These are phyloP conservation scores for Ornithoptera priamus DNA, from an alignment of 2,888 invertebrate species.

Conservation along the genomic window DNA sequence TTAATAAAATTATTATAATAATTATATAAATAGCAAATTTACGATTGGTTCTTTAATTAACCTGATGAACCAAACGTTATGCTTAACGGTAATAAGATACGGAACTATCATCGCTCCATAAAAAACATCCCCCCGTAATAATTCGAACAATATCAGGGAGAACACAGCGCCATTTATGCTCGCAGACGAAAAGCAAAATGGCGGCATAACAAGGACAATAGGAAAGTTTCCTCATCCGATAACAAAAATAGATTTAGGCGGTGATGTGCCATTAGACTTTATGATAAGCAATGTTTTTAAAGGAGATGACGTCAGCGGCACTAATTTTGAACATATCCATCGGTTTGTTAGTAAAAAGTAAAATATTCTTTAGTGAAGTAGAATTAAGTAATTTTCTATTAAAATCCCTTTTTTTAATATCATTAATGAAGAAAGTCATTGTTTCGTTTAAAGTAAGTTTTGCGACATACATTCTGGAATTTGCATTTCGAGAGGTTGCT, in stretches of 20 bases:
- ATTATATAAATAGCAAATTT: too few relatives aligned
- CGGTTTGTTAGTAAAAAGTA: background rate
- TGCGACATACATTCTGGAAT: too few relatives aligned
- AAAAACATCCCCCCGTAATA: constrained; percentile 9
- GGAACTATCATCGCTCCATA: constrained; percentile 1
- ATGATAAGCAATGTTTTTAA: constrained; percentile 5
- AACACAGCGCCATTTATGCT: constrained; percentile 14
- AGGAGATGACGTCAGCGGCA: background rate
- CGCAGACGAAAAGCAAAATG: background rate
- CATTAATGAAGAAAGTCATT: too few relatives aligned
- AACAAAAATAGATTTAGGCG: background rate
- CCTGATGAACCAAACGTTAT: constrained; percentile 1
- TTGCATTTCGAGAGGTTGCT: too few relatives aligned
- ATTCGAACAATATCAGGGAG: constrained; percentile 9
- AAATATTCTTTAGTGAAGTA: background rate
- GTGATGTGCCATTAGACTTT: constrained; percentile 5
- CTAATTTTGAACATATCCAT: background rate
- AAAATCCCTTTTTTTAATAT: too few relatives aligned
- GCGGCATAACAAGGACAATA: constrained; percentile 12
- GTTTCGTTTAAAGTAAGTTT: too few relatives aligned
- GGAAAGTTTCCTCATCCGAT: constrained; percentile 7
- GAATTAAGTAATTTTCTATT: background rate
- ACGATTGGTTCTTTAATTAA: too few relatives aligned
- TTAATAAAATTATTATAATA: too few relatives aligned
- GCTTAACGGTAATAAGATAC: constrained; percentile 3